Evolutionary conservation across 2,888 invertebrate genomes (phyloP), one percentile per base, ranked within the genome.

Genomic region (Synanthedon formicaeformis): DNA sequence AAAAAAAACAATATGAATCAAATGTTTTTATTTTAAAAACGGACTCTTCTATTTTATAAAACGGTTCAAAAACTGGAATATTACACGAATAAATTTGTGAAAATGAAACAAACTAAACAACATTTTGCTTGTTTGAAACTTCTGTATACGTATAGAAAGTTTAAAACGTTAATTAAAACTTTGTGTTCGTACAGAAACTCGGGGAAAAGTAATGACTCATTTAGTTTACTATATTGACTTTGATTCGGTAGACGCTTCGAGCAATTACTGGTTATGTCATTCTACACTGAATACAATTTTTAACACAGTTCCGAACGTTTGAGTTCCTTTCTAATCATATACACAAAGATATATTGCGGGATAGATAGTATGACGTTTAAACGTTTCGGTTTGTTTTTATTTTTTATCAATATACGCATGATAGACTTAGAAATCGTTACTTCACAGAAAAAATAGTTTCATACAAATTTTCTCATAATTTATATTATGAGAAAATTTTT

Each of bases 81-180:
- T 63, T 62, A 69, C 63, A 66, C 65, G 62, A 69, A 68, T 67
- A 63, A 65, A 63, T 55, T 64, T 55, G 60, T 60, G 56, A 67
- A 70, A 66, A 65, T 65, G 60, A 67, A 71, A 66, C 65, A 71
- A 72, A 34, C 34, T 34, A 10, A 34, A 70, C 64, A 67, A 65
- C 64, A 66, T 54, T 54, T 34, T 34, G 10, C 62, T 60, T 61
- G 45, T 61, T 59, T 66, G 60, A 55, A 75, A 71, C 65, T 67
- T 69, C 67, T 68, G 62, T 63, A 65, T 64, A 23, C 23, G 64
- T 73, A 74, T 72, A 75, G 75, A 80, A 79, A 79, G 78, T 78
- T 76, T 65, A 65, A 75, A 77, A 68, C 67, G 67, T 73, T 79
- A 78, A 79, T 80, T 79, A 75, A 75, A 81, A 77, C 73, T 75